Conservation (phyloP, 1,140 invertebrate species). For the Diprion similis region DNA sequence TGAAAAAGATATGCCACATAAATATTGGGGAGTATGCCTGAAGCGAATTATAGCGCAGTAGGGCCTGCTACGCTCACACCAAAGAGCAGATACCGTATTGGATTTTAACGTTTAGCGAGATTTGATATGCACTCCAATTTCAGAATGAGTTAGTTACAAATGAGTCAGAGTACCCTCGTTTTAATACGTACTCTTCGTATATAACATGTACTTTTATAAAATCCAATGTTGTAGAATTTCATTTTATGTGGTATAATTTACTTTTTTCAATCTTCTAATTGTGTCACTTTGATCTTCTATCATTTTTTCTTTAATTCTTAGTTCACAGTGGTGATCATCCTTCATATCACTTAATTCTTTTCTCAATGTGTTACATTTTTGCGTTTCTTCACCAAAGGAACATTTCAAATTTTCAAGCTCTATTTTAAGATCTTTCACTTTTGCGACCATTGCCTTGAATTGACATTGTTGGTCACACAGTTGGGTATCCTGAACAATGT, state of each 20-base stretch:
- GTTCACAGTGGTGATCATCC: conserved; percentile 38
- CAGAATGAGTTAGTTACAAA: too few relatives aligned
- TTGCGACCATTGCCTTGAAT: conserved; percentile 25
- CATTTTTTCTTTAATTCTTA: conserved; percentile 45
- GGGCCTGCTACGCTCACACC: too few relatives aligned
- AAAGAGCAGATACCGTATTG: too few relatives aligned
- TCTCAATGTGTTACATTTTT: conserved; percentile 29
- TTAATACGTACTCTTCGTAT: not conserved
- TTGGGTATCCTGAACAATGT: conserved; percentile 31
- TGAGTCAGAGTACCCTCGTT: not conserved
- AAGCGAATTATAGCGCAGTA: not conserved
- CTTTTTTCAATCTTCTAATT: conserved; percentile 43
- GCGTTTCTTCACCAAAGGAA: conserved; percentile 33
- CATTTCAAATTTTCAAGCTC: conserved; percentile 35
- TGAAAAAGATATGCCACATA: conserved; percentile 22
- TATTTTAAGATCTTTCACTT: conserved; percentile 29
- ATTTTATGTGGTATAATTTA: conserved; percentile 18
- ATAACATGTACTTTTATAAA: too few relatives aligned
- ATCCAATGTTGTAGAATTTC: too few relatives aligned
- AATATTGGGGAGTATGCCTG: too few relatives aligned
- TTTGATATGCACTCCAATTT: too few relatives aligned
- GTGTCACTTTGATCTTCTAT: conserved; percentile 41
- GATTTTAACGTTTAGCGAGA: too few relatives aligned
- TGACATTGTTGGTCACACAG: conserved; percentile 23
- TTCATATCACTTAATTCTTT: conserved; percentile 34